Percentiles rank a stretch among this genome's conserved stretches.
These are phyloP conservation scores for Lagria hirta DNA, from an alignment of 2,888 invertebrate species.

Conservation along the genomic window DNA sequence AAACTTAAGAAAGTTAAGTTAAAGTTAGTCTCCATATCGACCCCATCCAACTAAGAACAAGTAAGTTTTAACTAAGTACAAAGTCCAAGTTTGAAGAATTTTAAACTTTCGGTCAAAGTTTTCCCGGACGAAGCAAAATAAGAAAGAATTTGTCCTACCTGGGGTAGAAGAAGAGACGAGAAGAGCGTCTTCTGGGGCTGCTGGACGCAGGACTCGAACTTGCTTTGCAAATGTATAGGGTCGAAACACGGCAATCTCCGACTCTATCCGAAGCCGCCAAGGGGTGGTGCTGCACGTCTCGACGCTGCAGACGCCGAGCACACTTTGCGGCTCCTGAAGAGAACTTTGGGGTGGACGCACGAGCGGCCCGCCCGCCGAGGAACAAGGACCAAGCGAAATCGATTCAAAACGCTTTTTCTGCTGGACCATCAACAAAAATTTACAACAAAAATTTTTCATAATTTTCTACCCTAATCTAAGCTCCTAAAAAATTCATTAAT, in stretches of 20 bases:
- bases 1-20: conserved; percentile 45
- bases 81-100: conserved; percentile 30
- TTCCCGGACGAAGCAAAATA: conserved; percentile 32
- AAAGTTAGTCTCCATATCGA: conserved; percentile 35
- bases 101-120: conserved; percentile 31
- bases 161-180: conserved; percentile 34
- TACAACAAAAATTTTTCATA: too few species aligned
- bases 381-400: conserved; percentile 48
- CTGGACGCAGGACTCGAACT: conserved; percentile 40
- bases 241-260: conserved; percentile 37
- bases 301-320: conserved; percentile 59
- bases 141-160: conserved; percentile 43
- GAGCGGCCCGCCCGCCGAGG: conserved; percentile 48
- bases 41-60: too few species aligned
- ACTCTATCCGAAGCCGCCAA: conserved; percentile 42
- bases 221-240: conserved; percentile 37
- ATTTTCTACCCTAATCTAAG: too few species aligned
- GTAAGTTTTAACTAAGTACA: conserved; percentile 33
- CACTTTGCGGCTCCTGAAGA: conserved; percentile 55
- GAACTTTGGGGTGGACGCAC: conserved; percentile 51
- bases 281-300: conserved; percentile 52
- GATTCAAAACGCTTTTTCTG: too few species aligned
- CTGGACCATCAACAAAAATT: neutral
- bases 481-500: conserved; percentile 27
- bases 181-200: conserved; percentile 29